phyloP scores from a whole-genome alignment of 53 echinoderm and acorn worm genomes.

The Hippasteria phrygiana region DNA sequence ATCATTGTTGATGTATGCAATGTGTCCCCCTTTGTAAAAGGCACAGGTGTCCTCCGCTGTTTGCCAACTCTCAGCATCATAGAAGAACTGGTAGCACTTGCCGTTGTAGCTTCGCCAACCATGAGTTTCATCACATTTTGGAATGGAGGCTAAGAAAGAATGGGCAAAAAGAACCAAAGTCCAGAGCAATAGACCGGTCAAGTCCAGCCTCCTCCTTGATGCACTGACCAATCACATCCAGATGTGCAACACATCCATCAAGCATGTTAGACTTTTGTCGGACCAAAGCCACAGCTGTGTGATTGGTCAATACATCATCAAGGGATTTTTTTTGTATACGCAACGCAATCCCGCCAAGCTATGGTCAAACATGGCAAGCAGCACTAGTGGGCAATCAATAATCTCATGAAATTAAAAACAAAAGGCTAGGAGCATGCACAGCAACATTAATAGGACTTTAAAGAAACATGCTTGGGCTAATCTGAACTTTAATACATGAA shows the following conservation, averaged over 20 bases:
- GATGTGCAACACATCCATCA: too few species aligned
- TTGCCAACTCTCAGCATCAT: constrained; percentile 66
- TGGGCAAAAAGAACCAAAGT: background rate
- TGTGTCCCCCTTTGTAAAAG: constrained; percentile 65
- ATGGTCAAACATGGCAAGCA: too few species aligned
- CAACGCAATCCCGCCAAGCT: too few species aligned
- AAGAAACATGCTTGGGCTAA: too few species aligned
- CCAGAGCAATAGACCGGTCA: background rate
- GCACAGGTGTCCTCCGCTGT: constrained; percentile 77
- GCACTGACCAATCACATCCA: too few species aligned
- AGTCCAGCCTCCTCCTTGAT: background rate
- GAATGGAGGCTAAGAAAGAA: constrained; percentile 18
- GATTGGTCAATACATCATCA: background rate
- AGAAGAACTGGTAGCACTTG: constrained; percentile 80
- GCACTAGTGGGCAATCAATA: background rate
- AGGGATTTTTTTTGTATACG: background rate
- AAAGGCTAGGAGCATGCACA: too few species aligned
- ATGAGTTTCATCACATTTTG: constrained; percentile 79
- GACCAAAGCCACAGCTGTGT: background rate
- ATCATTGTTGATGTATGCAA: constrained; percentile 74
- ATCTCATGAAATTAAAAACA: too few species aligned
- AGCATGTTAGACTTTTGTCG: too few species aligned
- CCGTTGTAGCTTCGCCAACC: constrained; percentile 83
- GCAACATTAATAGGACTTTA: too few species aligned
- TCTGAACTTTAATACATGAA: too few species aligned